phyloP scores from a whole-genome alignment of 2,797 vertebrate genomes.

The Ataeniobius toweri region DNA sequence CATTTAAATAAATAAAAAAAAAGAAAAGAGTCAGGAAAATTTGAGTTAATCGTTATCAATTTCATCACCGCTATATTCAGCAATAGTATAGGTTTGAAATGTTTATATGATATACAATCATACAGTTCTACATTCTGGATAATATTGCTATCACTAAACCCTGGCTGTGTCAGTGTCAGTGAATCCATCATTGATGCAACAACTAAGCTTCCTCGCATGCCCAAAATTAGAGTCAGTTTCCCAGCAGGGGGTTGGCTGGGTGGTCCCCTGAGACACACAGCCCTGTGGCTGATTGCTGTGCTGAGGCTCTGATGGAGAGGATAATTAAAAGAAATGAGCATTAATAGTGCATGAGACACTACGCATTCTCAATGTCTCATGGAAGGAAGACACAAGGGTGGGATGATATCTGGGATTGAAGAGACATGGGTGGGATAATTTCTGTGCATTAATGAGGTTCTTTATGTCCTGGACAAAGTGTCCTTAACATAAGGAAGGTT shows the following conservation, averaged over 20 bases:
- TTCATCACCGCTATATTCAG: neutral
- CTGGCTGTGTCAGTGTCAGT: conserved; percentile 7
- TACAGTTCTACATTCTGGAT: neutral
- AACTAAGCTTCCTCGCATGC: conserved; percentile 15
- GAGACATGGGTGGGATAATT: neutral
- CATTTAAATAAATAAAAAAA: neutral
- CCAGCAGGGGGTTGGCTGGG: conserved; percentile 31
- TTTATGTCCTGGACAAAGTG: conserved; percentile 9
- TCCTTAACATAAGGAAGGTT: conserved; percentile 14
- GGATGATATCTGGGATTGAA: neutral
- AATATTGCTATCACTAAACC: conserved; percentile 14
- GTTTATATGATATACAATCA: neutral
- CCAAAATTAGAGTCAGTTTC: conserved; percentile 45
- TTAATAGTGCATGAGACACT: conserved; percentile 69
- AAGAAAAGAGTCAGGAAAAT: neutral
- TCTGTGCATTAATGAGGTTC: conserved; percentile 1
- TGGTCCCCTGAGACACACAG: conserved; percentile 46
- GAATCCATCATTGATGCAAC: conserved; percentile 17
- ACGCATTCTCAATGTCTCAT: neutral
- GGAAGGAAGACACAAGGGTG: neutral
- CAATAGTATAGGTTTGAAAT: neutral
- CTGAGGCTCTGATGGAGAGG: conserved; percentile 68
- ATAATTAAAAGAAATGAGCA: conserved; percentile 71
- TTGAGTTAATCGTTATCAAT: neutral
- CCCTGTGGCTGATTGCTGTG: conserved; percentile 51